Conservation (phyloP, 2,797 vertebrate genomes). For the Chelidonichthys spinosus region DNA sequence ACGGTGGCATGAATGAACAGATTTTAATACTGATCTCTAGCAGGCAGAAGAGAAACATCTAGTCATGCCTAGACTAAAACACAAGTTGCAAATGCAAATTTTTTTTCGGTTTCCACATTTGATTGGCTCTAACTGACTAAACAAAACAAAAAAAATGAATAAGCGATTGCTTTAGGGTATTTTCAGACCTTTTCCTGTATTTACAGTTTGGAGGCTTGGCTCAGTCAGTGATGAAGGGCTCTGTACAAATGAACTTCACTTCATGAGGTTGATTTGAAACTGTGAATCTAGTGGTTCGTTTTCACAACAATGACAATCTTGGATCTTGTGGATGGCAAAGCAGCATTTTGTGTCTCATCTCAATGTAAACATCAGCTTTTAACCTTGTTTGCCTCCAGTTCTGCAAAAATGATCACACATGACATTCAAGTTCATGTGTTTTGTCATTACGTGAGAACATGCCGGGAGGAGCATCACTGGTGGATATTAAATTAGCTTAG, state of each 20-base stretch:
- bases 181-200: background rate
- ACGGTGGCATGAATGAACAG: constrained; percentile 41
- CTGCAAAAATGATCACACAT: constrained; percentile 6
- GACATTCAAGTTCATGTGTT: constrained; percentile 2
- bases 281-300: background rate
- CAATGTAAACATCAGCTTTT: constrained; percentile 15
- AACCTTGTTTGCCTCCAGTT: constrained; percentile 2
- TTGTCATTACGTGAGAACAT: constrained; percentile 32
- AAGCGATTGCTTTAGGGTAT: constrained; percentile 2
- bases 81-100: background rate
- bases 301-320: background rate
- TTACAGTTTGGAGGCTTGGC: background rate
- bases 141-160: background rate
- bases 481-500: constrained; percentile 57
- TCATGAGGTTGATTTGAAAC: background rate
- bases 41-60: constrained; percentile 10
- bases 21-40: constrained; percentile 23
- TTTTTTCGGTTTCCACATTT: constrained; percentile 13
- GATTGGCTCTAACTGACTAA: background rate
- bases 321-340: too few relatives aligned
- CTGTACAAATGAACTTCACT: background rate
- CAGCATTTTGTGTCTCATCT: background rate
- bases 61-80: constrained; percentile 20
- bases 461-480: background rate
- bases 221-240: background rate